Evolutionary conservation across 2,797 vertebrate species (phyloP).

Genomic region (Danio kyathit): DNA sequence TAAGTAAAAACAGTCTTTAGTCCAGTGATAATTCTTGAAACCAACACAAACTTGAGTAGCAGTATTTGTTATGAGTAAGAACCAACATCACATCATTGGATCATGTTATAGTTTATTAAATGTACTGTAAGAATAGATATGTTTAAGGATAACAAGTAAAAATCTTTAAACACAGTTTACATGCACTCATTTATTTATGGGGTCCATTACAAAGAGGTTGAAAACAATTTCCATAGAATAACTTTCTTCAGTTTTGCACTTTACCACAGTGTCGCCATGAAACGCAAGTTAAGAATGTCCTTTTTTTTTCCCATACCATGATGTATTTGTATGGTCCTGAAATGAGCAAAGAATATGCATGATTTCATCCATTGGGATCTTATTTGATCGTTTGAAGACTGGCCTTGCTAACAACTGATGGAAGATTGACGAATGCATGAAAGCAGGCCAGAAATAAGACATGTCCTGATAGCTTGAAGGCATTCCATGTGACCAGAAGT

Average conservation of each 20-base stretch:
- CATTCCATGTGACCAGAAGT: too few species aligned
- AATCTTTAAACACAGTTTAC: background rate
- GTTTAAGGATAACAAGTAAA: background rate
- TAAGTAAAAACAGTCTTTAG: too few species aligned
- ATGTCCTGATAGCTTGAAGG: too few species aligned
- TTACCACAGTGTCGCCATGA: constrained; percentile 71
- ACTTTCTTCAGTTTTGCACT: background rate
- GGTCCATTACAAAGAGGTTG: background rate
- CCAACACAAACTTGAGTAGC: background rate
- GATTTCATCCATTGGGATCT: too few species aligned
- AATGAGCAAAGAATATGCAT: too few species aligned
- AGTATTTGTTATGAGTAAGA: background rate
- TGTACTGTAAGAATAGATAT: background rate
- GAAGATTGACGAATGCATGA: too few species aligned
- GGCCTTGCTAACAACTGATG: too few species aligned
- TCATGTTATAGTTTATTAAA: background rate
- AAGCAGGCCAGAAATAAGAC: too few species aligned
- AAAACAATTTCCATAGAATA: background rate
- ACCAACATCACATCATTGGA: background rate
- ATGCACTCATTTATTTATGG: background rate
- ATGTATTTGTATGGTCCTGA: too few species aligned
- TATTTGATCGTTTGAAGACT: too few species aligned
- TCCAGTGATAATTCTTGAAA: background rate
- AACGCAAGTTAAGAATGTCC: too few species aligned
- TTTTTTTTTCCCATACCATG: too few species aligned